A percentile compares a stretch with the other conserved stretches of the same genome.
phyloP scores from a whole-genome alignment of 2,113 vertebrate genomes.

The Uria aalge region DNA sequence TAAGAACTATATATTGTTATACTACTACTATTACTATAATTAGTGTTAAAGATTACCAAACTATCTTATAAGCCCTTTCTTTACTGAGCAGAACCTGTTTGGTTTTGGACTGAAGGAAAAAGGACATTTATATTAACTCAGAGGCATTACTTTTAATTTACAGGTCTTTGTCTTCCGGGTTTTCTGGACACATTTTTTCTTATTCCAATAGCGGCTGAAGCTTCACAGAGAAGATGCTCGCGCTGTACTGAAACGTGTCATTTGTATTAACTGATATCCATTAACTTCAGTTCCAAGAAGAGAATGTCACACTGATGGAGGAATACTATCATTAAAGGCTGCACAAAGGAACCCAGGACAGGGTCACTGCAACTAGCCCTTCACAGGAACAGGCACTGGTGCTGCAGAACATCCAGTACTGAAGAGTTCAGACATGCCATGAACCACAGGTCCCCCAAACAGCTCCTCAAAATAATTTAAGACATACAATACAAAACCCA shows the following conservation, averaged over 20 bases:
- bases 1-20: neutral
- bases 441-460: neutral
- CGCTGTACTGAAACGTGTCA: neutral
- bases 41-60: neutral
- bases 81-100: neutral
- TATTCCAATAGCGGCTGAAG: neutral
- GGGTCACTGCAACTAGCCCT: neutral
- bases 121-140: neutral
- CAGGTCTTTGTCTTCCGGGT: neutral
- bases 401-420: neutral
- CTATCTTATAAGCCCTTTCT: neutral
- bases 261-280: neutral
- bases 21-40: neutral
- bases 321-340: neutral
- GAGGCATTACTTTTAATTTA: neutral
- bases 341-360: neutral
- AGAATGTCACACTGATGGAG: neutral
- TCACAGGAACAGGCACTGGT: neutral
- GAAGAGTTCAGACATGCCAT: neutral
- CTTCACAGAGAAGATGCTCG: neutral
- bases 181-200: neutral
- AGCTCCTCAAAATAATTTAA: neutral
- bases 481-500: neutral
- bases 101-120: neutral
- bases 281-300: neutral